Evolutionary conservation across 2,888 invertebrate genomes (phyloP).

Genomic region (Cloeon dipterum): DNA sequence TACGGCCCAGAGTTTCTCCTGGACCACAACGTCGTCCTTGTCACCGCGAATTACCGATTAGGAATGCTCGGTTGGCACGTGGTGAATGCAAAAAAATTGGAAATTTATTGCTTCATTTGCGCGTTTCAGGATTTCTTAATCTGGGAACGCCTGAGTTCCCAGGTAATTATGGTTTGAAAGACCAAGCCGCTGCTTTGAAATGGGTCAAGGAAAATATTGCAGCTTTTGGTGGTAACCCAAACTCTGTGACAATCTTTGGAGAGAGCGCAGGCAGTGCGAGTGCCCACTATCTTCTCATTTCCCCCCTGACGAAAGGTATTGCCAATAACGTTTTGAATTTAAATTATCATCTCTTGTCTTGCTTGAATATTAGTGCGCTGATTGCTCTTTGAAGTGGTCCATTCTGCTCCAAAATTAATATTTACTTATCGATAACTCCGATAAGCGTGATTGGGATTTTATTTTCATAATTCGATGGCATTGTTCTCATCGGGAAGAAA

Average conservation of each 20-base stretch:
- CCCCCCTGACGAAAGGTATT: constrained; percentile 15
- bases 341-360: too few relatives aligned
- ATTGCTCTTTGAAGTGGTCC: too few relatives aligned
- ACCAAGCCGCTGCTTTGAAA: constrained; percentile 22
- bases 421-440: too few relatives aligned
- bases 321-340: too few relatives aligned
- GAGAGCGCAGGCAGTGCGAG: constrained; percentile 27
- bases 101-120: too few relatives aligned
- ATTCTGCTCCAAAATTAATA: too few relatives aligned
- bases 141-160: constrained; percentile 22
- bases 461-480: too few relatives aligned
- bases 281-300: constrained; percentile 20
- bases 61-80: constrained; percentile 4
- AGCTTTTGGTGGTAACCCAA: constrained; percentile 25
- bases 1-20: constrained; percentile 6
- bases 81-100: too few relatives aligned
- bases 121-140: constrained; percentile 27
- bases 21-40: constrained; percentile 6
- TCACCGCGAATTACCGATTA: constrained; percentile 6
- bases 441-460: too few relatives aligned
- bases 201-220: constrained; percentile 26
- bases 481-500: too few relatives aligned
- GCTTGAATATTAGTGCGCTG: too few relatives aligned
- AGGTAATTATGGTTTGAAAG: constrained; percentile 27
- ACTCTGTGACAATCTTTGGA: constrained; percentile 24